These are phyloP conservation scores for Hartigia nigra DNA, from an alignment of 2,888 invertebrate species.

Conservation along the genomic window DNA sequence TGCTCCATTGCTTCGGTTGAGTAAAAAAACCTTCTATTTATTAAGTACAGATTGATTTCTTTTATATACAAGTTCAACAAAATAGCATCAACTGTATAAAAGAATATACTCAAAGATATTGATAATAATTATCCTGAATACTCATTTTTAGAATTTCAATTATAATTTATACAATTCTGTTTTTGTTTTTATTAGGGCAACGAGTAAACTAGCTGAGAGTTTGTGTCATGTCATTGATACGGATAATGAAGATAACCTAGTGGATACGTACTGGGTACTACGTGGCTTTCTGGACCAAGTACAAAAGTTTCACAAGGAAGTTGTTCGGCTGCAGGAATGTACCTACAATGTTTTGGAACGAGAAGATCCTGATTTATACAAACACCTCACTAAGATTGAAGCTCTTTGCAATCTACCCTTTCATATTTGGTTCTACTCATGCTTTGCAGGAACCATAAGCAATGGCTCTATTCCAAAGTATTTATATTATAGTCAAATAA, in stretches of 20 bases:
- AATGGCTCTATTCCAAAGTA: slow-evolving; percentile 83
- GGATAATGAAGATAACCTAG: slow-evolving; percentile 66
- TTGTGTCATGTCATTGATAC: slow-evolving; percentile 78
- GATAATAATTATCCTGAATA: neutral
- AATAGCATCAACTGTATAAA: too few relatives aligned
- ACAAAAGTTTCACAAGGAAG: slow-evolving; percentile 74
- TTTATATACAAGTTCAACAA: too few relatives aligned
- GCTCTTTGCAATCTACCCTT: slow-evolving; percentile 76
- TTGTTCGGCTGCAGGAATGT: slow-evolving; percentile 75
- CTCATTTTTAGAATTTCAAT: neutral
- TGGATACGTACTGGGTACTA: slow-evolving; percentile 86
- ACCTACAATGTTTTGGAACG: slow-evolving; percentile 78
- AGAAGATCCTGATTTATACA: slow-evolving; percentile 80
- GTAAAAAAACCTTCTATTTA: neutral
- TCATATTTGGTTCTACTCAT: slow-evolving; percentile 83
- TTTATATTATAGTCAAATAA: slow-evolving; percentile 34
- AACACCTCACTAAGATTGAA: slow-evolving; percentile 75
- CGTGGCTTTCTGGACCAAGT: slow-evolving; percentile 80
- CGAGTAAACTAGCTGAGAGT: slow-evolving; percentile 70
- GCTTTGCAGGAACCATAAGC: slow-evolving; percentile 84
- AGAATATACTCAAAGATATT: too few relatives aligned
- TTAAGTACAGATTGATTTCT: too few relatives aligned
- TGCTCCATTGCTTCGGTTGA: slow-evolving; percentile 54
- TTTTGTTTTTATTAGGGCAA: slow-evolving; percentile 49
- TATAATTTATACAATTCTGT: slow-evolving; percentile 8